These are phyloP conservation scores for Galaxias olidus DNA, from an alignment of 2,797 vertebrate species.

Conservation along the genomic window DNA sequence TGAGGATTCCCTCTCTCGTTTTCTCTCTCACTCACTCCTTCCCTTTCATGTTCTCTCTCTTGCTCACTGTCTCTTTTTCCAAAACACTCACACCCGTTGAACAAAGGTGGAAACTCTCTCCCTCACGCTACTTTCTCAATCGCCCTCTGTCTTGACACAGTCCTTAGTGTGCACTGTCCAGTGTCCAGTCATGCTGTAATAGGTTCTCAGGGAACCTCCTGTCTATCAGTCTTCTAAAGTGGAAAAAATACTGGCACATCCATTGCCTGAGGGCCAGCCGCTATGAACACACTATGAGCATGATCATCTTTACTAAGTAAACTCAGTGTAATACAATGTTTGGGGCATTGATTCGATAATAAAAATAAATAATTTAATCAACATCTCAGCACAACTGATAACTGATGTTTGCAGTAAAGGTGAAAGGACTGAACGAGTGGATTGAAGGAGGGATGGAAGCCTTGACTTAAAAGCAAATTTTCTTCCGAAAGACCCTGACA, in stretches of 20 bases:
- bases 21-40: not conserved
- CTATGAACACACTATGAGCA: not conserved
- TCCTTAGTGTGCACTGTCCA: not conserved
- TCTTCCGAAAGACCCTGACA: not conserved
- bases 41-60: slow-evolving; percentile 7
- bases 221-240: not conserved
- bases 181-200: slow-evolving; percentile 9
- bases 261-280: not conserved
- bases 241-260: not conserved
- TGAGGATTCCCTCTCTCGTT: slow-evolving; percentile 29
- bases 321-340: too few relatives aligned
- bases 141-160: too few relatives aligned
- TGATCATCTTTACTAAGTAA: too few relatives aligned
- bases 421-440: not conserved
- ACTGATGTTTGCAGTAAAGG: too few relatives aligned
- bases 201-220: not conserved
- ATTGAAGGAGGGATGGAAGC: not conserved
- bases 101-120: not conserved
- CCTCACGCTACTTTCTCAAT: too few relatives aligned
- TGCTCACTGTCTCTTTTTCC: not conserved
- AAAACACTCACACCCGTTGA: not conserved
- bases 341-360: too few relatives aligned
- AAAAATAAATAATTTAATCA: too few relatives aligned
- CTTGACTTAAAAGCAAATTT: not conserved
- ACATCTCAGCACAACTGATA: too few relatives aligned